These are phyloP conservation scores for Streblospio benedicti DNA, from an alignment of 1,140 invertebrate species.

Conservation along the genomic window DNA sequence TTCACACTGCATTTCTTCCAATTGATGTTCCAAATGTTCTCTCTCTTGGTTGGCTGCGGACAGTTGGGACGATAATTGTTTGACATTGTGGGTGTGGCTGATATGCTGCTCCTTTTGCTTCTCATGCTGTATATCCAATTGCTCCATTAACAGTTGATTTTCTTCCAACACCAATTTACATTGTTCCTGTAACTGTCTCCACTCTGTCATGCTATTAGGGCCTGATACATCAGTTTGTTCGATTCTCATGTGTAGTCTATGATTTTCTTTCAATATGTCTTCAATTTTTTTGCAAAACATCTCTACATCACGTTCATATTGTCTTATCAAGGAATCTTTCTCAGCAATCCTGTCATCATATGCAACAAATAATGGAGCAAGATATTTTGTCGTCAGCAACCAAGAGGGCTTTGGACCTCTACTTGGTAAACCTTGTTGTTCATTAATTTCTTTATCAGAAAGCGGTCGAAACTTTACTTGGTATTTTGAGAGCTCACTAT, in stretches of 20 bases:
- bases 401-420: conserved; percentile 42
- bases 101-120: conserved; percentile 36
- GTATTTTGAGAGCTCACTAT: conserved; percentile 34
- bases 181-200: conserved; percentile 42
- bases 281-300: conserved; percentile 27
- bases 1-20: too few species aligned
- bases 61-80: too few species aligned
- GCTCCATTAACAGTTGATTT: conserved; percentile 42
- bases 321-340: conserved; percentile 30
- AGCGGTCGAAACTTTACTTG: conserved; percentile 35
- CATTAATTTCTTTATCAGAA: conserved; percentile 19
- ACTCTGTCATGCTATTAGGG: conserved; percentile 31
- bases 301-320: conserved; percentile 31
- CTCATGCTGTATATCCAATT: conserved; percentile 36
- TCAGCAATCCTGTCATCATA: conserved; percentile 40
- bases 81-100: conserved; percentile 35
- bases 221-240: conserved; percentile 26
- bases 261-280: conserved; percentile 38
- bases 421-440: conserved; percentile 33
- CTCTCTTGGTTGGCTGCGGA: too few species aligned
- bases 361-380: conserved; percentile 39
- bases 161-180: conserved; percentile 41
- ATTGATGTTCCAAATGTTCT: too few species aligned
- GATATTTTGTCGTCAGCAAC: conserved; percentile 42
- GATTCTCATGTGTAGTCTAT: conserved; percentile 28